Evolutionary conservation across 2,888 invertebrate genomes (phyloP).

Genomic region (Drosophila cracens): DNA sequence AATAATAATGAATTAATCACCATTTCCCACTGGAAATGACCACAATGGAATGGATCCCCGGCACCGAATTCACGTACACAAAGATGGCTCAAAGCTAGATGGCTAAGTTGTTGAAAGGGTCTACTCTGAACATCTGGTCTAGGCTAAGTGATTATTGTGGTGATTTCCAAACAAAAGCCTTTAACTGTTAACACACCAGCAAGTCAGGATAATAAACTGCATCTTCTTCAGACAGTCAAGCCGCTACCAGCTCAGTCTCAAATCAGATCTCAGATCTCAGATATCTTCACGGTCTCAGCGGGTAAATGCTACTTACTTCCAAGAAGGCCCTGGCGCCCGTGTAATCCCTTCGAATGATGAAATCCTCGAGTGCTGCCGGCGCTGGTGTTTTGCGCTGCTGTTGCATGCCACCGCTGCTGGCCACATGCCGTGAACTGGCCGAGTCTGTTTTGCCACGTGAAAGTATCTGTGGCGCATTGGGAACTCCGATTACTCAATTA

Average conservation of each 20-base stretch:
- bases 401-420: conserved; percentile 59
- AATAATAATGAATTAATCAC: not conserved
- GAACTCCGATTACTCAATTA: conserved; percentile 31
- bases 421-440: conserved; percentile 83
- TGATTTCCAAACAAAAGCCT: not conserved
- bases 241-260: too few species aligned
- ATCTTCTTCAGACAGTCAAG: too few species aligned
- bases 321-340: conserved; percentile 96
- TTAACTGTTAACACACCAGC: not conserved
- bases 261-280: too few species aligned
- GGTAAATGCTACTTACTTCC: conserved; percentile 88
- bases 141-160: not conserved
- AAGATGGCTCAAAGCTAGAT: too few species aligned
- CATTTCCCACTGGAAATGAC: not conserved
- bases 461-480: conserved; percentile 88
- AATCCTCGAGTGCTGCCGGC: conserved; percentile 95
- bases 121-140: not conserved
- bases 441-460: conserved; percentile 93
- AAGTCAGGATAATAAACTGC: not conserved
- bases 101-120: too few species aligned
- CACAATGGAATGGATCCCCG: not conserved
- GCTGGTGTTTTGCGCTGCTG: conserved; percentile 85
- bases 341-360: conserved; percentile 95
- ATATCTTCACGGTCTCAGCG: not conserved
- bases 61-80: too few species aligned